Evolutionary conservation across 2,888 invertebrate genomes (phyloP).

Genomic region (Lasioglossum oenotherae): DNA sequence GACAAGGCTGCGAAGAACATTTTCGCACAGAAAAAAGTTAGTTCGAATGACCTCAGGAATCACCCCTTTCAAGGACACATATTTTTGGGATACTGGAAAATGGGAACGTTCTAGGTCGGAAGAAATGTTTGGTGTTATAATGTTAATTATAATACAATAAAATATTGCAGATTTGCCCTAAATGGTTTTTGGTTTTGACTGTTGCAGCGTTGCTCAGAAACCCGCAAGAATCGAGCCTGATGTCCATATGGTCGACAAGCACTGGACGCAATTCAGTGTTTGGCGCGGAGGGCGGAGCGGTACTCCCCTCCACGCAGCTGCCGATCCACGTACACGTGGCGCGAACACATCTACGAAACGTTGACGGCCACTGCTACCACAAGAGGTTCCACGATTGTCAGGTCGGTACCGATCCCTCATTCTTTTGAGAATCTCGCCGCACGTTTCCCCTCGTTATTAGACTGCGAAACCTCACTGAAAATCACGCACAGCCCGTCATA

Average conservation of each 20-base stretch:
- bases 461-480: neutral
- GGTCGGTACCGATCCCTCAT: constrained; percentile 73
- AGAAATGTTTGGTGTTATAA: too few relatives aligned
- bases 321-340: constrained; percentile 77
- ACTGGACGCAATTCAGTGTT: constrained; percentile 83
- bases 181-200: neutral
- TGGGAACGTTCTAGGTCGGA: too few relatives aligned
- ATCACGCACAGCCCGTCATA: neutral
- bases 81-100: too few relatives aligned
- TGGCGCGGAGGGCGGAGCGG: constrained; percentile 79
- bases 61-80: too few relatives aligned
- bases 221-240: constrained; percentile 77
- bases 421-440: constrained; percentile 24
- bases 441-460: constrained; percentile 48
- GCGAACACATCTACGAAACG: constrained; percentile 77
- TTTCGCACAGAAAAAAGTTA: too few relatives aligned
- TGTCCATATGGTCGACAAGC: constrained; percentile 84
- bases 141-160: too few relatives aligned
- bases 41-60: too few relatives aligned
- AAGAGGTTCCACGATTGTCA: constrained; percentile 81
- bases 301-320: constrained; percentile 76
- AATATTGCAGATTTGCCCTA: neutral
- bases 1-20: too few relatives aligned
- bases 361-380: constrained; percentile 81
- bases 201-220: constrained; percentile 73